Conservation (phyloP, 1,140 invertebrate species). For the Drosophila ficusphila region DNA sequence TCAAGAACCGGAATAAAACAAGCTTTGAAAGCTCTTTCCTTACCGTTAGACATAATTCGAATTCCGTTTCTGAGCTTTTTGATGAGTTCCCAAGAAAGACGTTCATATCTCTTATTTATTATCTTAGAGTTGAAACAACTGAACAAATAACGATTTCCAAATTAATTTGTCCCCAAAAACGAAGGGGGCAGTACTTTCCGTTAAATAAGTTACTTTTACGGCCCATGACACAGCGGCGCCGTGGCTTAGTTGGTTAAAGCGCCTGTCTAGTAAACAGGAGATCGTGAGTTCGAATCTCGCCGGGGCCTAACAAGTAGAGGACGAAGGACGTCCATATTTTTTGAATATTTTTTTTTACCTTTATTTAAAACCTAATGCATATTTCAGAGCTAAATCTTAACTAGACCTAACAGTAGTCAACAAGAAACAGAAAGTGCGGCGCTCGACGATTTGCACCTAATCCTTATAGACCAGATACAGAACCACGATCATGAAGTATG, state of each 20-base stretch:
- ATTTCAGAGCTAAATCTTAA: background rate
- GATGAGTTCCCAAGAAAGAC: background rate
- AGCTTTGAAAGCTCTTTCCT: background rate
- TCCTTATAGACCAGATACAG: slow-evolving; percentile 79
- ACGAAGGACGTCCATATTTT: background rate
- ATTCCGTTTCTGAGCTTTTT: background rate
- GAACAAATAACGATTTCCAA: slow-evolving; percentile 46
- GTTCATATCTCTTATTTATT: background rate
- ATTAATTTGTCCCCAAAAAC: slow-evolving; percentile 10
- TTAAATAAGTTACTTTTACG: slow-evolving; percentile 28
- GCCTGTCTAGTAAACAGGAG: slow-evolving; percentile 88
- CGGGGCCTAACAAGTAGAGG: slow-evolving; percentile 84
- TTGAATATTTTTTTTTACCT: background rate
- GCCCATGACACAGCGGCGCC: slow-evolving; percentile 76
- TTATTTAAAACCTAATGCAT: slow-evolving; percentile 1
- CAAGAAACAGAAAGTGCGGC: background rate
- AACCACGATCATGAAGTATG: slow-evolving; percentile 79
- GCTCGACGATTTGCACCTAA: slow-evolving; percentile 19
- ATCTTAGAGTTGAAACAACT: slow-evolving; percentile 33
- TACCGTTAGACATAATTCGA: background rate
- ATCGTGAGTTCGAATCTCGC: slow-evolving; percentile 87
- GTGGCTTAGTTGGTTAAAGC: slow-evolving; percentile 88
- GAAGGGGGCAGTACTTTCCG: background rate
- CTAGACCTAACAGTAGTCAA: slow-evolving; percentile 36
- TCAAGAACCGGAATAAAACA: background rate